Conservation (phyloP, 2,113 vertebrate species). For the Pluvianellus socialis region DNA sequence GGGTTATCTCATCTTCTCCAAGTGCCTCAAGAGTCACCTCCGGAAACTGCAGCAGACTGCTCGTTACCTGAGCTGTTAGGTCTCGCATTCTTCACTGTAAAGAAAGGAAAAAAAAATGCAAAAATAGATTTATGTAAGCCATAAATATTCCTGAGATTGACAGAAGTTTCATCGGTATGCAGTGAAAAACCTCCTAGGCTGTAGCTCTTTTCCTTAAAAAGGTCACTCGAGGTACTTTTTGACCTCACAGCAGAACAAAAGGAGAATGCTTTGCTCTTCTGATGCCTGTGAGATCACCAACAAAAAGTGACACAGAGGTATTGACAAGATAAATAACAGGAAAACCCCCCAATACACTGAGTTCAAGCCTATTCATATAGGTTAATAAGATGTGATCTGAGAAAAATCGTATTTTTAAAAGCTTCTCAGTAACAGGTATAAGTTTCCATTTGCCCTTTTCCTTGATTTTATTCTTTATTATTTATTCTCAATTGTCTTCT, state of each 20-base stretch:
- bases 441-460: neutral
- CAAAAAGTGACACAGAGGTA: neutral
- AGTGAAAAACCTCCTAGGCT: neutral
- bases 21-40: conserved; percentile 88
- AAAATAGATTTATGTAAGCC: neutral
- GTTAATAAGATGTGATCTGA: neutral
- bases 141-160: neutral
- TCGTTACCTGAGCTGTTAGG: conserved; percentile 88
- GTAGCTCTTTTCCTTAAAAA: neutral
- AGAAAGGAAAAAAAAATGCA: neutral
- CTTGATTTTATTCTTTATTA: neutral
- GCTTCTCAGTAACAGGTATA: neutral
- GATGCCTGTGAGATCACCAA: neutral
- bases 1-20: conserved; percentile 85
- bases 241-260: neutral
- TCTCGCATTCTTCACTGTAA: conserved; percentile 87
- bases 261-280: neutral
- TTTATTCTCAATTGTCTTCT: neutral
- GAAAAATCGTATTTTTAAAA: neutral
- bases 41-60: conserved; percentile 89
- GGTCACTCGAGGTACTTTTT: neutral
- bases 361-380: neutral
- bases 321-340: neutral
- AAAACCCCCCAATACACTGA: rapidly evolving
- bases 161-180: neutral